A percentile compares a stretch with the other conserved stretches of the same genome.
These are phyloP conservation scores for Porites cylindrica DNA, from an alignment of 92 coral and sea anemone genomes.

Conservation along the genomic window DNA sequence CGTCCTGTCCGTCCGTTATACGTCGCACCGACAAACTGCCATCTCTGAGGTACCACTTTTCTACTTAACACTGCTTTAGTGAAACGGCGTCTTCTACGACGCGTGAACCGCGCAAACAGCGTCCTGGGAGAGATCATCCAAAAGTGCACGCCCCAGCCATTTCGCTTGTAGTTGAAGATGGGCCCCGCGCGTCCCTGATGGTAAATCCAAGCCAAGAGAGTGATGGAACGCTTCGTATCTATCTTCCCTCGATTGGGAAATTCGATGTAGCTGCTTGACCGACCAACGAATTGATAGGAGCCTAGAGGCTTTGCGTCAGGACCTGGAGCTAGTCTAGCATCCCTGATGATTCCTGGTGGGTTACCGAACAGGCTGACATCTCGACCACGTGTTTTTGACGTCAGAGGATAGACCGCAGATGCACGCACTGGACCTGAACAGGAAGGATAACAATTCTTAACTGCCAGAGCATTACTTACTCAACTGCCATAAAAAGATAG, in stretches of 20 bases:
- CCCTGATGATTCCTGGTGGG: conserved; percentile 48
- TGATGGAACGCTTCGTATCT: conserved; percentile 71
- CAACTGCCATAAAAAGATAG: too few species aligned
- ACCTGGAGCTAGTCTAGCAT: conserved; percentile 65
- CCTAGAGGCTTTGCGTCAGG: conserved; percentile 76
- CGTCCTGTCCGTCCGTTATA: conserved; percentile 55
- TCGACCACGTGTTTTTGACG: conserved; percentile 53
- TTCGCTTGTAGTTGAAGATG: conserved; percentile 63
- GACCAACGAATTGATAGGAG: conserved; percentile 64
- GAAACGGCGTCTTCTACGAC: conserved; percentile 46
- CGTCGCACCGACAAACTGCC: conserved; percentile 80
- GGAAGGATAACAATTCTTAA: neutral
- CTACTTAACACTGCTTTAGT: conserved; percentile 50
- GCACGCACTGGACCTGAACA: conserved; percentile 70
- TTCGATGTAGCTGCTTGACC: conserved; percentile 62
- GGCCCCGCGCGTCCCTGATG: conserved; percentile 72
- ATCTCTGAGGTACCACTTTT: conserved; percentile 41
- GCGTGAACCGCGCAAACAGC: conserved; percentile 56
- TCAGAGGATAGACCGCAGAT: conserved; percentile 75
- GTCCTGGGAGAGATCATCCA: conserved; percentile 59
- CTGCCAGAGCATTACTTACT: neutral
- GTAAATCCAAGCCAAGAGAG: conserved; percentile 73
- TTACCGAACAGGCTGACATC: conserved; percentile 67
- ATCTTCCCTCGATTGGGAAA: conserved; percentile 73
- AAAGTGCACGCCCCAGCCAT: conserved; percentile 74